These are phyloP conservation scores for Sycophila texana DNA, from an alignment of 2,888 invertebrate species.

Conservation along the genomic window DNA sequence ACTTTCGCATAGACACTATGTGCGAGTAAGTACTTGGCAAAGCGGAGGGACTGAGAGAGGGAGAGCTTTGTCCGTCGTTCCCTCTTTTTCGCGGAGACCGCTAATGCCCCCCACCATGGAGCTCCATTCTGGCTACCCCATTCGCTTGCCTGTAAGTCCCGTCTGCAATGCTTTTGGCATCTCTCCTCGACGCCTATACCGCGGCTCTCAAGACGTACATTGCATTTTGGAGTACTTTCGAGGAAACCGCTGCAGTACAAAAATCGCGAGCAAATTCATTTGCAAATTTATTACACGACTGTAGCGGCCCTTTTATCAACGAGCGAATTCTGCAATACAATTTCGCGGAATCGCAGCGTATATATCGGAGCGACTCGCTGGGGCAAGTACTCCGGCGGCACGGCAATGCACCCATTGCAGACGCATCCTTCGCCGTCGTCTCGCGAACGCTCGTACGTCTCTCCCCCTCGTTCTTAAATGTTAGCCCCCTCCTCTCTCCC, in stretches of 20 bases:
- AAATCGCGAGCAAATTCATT: too few species aligned
- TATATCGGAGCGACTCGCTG: too few species aligned
- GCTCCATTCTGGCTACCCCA: slow-evolving; percentile 43
- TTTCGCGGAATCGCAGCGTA: too few species aligned
- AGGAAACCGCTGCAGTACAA: too few species aligned
- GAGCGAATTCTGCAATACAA: too few species aligned
- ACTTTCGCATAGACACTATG: slow-evolving; percentile 49
- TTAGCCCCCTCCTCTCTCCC: slow-evolving; percentile 8
- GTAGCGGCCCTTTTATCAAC: too few species aligned
- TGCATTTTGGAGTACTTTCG: too few species aligned
- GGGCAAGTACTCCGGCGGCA: neutral
- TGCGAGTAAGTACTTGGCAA: slow-evolving; percentile 38
- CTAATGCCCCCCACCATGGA: slow-evolving; percentile 50
- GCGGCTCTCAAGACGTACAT: too few species aligned
- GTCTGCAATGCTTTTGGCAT: slow-evolving; percentile 14
- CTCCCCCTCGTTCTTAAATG: slow-evolving; percentile 51
- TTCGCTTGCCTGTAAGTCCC: slow-evolving; percentile 16
- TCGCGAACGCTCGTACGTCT: slow-evolving; percentile 18
- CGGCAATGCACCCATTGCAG: slow-evolving; percentile 23
- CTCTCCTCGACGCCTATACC: too few species aligned
- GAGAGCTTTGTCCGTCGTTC: slow-evolving; percentile 7
- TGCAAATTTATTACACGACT: too few species aligned
- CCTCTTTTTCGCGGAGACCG: slow-evolving; percentile 41
- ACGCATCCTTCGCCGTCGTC: slow-evolving; percentile 33
- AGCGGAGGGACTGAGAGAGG: neutral